Conservation (phyloP, 2,113 vertebrate species). For the Zosterops pallidus region DNA sequence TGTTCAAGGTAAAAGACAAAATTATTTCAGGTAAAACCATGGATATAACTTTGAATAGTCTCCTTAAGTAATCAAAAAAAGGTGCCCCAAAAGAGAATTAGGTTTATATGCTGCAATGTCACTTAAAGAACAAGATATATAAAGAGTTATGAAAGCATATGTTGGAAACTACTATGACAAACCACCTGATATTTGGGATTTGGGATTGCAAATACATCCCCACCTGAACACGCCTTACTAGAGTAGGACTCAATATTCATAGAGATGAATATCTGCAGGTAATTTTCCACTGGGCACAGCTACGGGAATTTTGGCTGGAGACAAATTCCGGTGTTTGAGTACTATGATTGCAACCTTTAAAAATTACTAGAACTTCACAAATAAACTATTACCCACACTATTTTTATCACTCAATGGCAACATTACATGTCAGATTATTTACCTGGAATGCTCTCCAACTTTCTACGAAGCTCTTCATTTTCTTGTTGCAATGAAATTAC, state of each 20-base stretch:
- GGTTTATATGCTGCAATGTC: not conserved
- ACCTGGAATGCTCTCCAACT: slow-evolving; percentile 95
- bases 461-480: slow-evolving; percentile 94
- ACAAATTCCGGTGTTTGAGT: not conserved
- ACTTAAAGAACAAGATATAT: not conserved
- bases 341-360: not conserved
- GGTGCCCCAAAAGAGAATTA: not conserved
- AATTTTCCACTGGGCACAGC: not conserved
- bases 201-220: not conserved
- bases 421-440: not conserved
- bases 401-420: not conserved
- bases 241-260: not conserved
- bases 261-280: not conserved
- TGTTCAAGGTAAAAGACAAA: not conserved
- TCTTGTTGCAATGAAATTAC: slow-evolving; percentile 97
- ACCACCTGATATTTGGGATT: not conserved
- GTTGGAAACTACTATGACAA: not conserved
- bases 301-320: not conserved
- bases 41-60: not conserved
- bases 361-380: not conserved
- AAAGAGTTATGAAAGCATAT: not conserved
- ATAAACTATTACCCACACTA: not conserved
- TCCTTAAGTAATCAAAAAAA: not conserved
- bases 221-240: not conserved
- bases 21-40: not conserved